These are phyloP conservation scores for Pampusana beccarii DNA, from an alignment of 2,113 vertebrate genomes.

Conservation along the genomic window DNA sequence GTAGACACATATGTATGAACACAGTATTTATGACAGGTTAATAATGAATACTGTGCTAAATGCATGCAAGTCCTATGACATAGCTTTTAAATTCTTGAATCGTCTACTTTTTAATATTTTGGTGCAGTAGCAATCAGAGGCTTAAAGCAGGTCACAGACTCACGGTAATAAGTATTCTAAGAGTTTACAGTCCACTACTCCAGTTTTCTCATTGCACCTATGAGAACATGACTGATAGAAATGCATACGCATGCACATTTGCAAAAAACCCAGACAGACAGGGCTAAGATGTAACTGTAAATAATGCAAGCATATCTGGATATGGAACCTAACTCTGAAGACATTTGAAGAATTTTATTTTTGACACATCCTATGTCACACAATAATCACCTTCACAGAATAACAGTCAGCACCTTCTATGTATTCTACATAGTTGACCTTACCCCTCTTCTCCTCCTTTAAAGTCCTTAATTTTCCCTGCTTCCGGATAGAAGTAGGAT, in stretches of 20 bases:
- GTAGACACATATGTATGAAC: background rate
- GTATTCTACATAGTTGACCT: background rate
- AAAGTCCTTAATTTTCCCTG: background rate
- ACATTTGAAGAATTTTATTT: background rate
- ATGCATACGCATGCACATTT: rapidly evolving
- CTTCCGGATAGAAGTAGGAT: background rate
- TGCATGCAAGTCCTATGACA: background rate
- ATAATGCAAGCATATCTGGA: background rate
- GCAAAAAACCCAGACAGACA: background rate
- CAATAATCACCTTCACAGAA: background rate
- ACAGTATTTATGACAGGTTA: background rate
- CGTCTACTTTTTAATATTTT: background rate
- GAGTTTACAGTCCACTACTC: background rate
- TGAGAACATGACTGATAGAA: background rate
- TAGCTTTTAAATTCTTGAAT: background rate
- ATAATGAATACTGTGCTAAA: background rate
- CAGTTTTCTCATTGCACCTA: background rate
- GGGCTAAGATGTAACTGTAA: background rate
- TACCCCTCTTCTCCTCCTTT: background rate
- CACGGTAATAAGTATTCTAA: background rate
- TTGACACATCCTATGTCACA: background rate
- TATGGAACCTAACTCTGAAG: background rate
- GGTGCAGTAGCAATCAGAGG: background rate
- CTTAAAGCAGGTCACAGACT: background rate
- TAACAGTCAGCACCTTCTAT: background rate